Base-by-base conservation (phyloP, 2,888 invertebrate species). In the Pemphredon lugubris region DNA sequence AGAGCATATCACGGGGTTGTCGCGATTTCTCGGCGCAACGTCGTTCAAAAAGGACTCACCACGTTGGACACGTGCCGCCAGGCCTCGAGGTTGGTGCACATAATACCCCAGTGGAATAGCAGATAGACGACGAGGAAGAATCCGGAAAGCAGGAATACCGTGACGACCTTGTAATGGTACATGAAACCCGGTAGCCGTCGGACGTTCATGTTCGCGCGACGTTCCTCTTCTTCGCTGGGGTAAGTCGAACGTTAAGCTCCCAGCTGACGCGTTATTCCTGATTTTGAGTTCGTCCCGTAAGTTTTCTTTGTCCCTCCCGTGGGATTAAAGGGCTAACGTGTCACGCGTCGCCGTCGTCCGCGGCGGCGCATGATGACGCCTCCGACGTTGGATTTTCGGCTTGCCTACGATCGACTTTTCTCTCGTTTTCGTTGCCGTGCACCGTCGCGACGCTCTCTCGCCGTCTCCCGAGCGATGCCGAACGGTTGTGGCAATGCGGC, bases 61-160 rank as follows among this genome's bases (percentile, higher is more conserved):
- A 93, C 90, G 83, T 89, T 90, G 72, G 92, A 91, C 64, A 93
- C 90, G 83, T 92, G 92, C 55, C 90, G 89, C 88, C 91, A 91
- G n/a, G 92, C 91, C 82, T 92, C 92, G 50, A 92, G 87, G 85
- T 92, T 92, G 23, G 91, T 91, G 84, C 93, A 93, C 82, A 93
- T 87, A 48, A 93, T 87, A 66, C 92, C 92, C 92, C 92, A 92
- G 85, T 91, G 91, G 68, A 92, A 89, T 32, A 92, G 87, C 55
- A 91, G 87, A 83, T 91, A 91, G 63, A 91, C 79, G 64, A 91
- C 82, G n/a, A 90, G 86, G 37, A 89, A 78, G 37, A 90, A 72
- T 11, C 89, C 69, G 34, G 89, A 82, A 20, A 90, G 48, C 21
- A 85, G 70, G 18, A 84, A 80, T 30, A 81, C 63, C 13, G 86